Evolutionary conservation across 2,797 vertebrate species (phyloP).

Genomic region (Protonibea diacanthus): DNA sequence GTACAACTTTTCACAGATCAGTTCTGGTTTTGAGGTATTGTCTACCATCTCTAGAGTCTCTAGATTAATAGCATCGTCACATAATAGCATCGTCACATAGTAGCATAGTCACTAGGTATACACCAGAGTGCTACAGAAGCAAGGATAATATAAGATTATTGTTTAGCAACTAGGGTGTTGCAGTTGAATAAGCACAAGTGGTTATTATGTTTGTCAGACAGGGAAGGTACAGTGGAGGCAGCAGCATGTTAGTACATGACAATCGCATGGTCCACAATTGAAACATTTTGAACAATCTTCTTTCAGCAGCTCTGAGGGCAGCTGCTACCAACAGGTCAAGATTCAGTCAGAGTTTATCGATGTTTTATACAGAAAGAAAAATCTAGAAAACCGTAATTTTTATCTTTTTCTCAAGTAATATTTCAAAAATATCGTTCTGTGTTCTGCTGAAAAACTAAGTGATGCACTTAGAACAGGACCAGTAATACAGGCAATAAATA

Average conservation of each 20-base stretch:
- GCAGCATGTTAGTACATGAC: not conserved
- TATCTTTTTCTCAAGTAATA: not conserved
- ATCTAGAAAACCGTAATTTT: too few species aligned
- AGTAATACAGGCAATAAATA: not conserved
- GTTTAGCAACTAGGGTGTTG: not conserved
- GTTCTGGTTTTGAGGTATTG: too few species aligned
- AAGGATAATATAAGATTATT: not conserved
- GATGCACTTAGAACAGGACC: not conserved
- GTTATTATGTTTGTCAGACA: not conserved
- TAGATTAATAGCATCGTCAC: not conserved
- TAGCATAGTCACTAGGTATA: not conserved
- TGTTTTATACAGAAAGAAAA: not conserved
- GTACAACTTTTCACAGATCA: not conserved
- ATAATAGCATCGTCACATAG: too few species aligned
- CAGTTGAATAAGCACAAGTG: not conserved
- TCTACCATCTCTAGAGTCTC: too few species aligned
- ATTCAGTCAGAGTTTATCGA: not conserved
- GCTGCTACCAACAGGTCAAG: not conserved
- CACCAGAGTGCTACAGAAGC: not conserved
- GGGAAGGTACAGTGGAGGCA: not conserved
- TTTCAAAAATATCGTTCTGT: not conserved
- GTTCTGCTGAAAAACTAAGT: not conserved
- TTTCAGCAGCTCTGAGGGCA: slow-evolving; percentile 7
- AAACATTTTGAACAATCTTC: not conserved
- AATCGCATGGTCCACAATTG: not conserved